These are phyloP conservation scores for Ganaspis sp. DNA, from an alignment of 1,140 invertebrate species.

Conservation along the genomic window DNA sequence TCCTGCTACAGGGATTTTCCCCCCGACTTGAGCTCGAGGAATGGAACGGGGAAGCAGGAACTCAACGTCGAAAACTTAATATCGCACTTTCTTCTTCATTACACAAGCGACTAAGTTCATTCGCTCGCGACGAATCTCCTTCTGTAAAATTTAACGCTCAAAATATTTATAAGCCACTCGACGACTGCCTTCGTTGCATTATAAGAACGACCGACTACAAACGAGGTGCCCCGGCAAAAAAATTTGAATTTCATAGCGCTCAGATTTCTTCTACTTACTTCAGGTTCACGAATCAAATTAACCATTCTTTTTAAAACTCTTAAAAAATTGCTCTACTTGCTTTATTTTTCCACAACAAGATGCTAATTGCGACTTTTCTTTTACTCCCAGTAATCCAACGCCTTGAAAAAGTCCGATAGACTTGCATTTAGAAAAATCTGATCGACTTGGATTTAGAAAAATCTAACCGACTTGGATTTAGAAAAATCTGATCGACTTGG, in stretches of 20 bases:
- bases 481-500: too few species aligned
- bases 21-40: not conserved
- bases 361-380: constrained; percentile 24
- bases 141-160: constrained; percentile 25
- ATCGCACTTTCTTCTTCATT: constrained; percentile 22
- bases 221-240: not conserved
- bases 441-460: too few species aligned
- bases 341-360: not conserved
- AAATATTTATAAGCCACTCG: constrained; percentile 30
- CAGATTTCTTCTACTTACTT: constrained; percentile 18
- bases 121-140: constrained; percentile 15
- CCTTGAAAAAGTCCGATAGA: too few species aligned
- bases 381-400: too few species aligned
- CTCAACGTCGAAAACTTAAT: constrained; percentile 24
- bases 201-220: constrained; percentile 10
- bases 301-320: not conserved
- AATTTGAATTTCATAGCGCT: constrained; percentile 16
- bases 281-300: constrained; percentile 14
- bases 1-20: constrained; percentile 9
- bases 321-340: not conserved
- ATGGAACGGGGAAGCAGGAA: constrained; percentile 1
- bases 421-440: too few species aligned
- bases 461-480: too few species aligned
- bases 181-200: constrained; percentile 15
- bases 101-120: constrained; percentile 28